Percentiles rank a stretch among this genome's conserved stretches.
Evolutionary conservation across 2,113 vertebrate genomes (phyloP).

Genomic region (Malurus elegans): DNA sequence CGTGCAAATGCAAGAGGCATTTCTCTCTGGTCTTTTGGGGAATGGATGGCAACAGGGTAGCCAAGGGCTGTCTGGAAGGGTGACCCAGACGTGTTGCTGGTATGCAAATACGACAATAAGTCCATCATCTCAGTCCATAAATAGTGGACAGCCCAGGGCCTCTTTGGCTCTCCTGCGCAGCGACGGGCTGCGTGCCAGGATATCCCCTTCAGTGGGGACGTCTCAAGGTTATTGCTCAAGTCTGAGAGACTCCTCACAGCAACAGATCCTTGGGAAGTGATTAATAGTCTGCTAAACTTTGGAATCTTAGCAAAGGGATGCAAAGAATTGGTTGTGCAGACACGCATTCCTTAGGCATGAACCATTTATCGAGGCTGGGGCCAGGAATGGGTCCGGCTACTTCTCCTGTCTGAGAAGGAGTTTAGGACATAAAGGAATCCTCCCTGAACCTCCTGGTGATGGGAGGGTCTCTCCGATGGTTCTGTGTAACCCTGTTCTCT

Average conservation of each 20-base stretch:
- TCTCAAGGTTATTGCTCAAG: not conserved
- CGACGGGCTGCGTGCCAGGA: not conserved
- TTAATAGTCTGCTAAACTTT: not conserved
- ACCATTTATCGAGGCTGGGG: not conserved
- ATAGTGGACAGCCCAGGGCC: not conserved
- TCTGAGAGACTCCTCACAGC: not conserved
- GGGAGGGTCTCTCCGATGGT: not conserved
- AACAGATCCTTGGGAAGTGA: not conserved
- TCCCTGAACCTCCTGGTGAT: rapidly evolving
- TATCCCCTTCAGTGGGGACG: not conserved
- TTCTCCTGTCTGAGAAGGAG: not conserved
- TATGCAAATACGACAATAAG: not conserved
- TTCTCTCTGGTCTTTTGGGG: not conserved
- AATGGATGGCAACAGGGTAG: not conserved
- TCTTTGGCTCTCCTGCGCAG: not conserved
- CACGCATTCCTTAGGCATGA: too few species aligned
- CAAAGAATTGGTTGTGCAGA: not conserved
- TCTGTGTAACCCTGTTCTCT: not conserved
- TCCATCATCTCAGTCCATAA: not conserved
- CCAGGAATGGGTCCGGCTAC: not conserved
- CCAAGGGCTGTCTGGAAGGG: not conserved
- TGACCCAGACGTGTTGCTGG: not conserved
- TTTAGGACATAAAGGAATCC: not conserved
- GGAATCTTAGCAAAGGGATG: not conserved
- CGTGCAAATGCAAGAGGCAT: not conserved